Evolutionary conservation across 1,140 invertebrate species (phyloP), one percentile per base, ranked within the genome.

Genomic region (Physella acuta): DNA sequence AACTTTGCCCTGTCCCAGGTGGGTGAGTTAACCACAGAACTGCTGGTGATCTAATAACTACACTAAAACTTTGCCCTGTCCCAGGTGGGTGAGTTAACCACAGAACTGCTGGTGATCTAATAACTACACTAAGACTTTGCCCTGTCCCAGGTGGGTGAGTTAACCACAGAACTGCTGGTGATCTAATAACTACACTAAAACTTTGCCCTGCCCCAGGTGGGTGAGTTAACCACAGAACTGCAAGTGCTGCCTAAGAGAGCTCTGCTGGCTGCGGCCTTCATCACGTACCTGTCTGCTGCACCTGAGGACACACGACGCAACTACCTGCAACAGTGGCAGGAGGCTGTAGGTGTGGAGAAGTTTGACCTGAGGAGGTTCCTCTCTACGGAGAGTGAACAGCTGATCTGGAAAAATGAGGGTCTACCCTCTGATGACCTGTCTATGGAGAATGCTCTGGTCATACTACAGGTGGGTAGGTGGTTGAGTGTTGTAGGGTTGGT

Each of bases 351-450:
- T 30, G 76, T 87, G 0, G 75, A 84, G 33, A 71, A 78, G 1
- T 93, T 94, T 85, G 89, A 90, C 65, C 82, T 93, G 8, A 86
- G 89, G n/a, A 86, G 88, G 58, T 93, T 92, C 77, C 82, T 94
- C 36, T 89, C 89, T 3, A 88, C 88, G 1, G 92, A 96, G 79
- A 89, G 92, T 71, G 92, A 95, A 74, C 88, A 92, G 71, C 79
- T 97, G 14, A 89, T 90, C 65, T 98, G 95, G 95, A 91, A 92
- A 75, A 88, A 89, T 3, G 91, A 94, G 79, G 94, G 94, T 0
- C 85, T 98, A 2, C 91, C 94, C 0, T 89, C 90, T 3, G 93
- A 94, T 86, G 87, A 88, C 55, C 85, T 93, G 11, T 92, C 92
- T 24, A 82, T 92, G 62, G 92, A 95, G 85, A 95, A 95, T 85